Evolutionary conservation across 2,797 vertebrate genomes (phyloP), one percentile per base, ranked within the genome.

Genomic region (Helicolenus hilgendorfi): DNA sequence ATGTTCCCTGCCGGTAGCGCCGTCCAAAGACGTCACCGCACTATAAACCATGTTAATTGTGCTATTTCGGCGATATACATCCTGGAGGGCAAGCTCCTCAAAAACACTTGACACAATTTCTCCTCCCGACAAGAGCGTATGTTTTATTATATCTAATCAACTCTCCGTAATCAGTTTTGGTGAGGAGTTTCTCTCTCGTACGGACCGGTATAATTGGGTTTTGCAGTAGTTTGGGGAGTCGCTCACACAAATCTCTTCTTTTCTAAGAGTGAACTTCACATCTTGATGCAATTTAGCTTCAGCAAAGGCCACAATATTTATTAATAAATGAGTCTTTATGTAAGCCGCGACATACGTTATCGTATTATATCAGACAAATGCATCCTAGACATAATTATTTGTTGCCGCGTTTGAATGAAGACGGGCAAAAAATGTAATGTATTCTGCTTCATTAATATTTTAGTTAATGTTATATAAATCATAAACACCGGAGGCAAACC

Each of bases 1-100:
- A 26, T 86, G 85, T 79, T 94, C 71, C 31, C 77, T 68, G 85
- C 89, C 71, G 4, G 84, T 13, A 79, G 88, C 81, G 58, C 33
- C 0, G 2, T 87, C 72, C 10, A 15, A 45, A 81, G 27, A 91
- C 71, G 31, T 87, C 82, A 77, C 77, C 27, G 60, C 35, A 83
- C 14, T 7, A 41, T 20, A 45, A 91, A 84, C 49, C 59, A n/a
- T 59, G n/a, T 69, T 62, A 69, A 83, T 80, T 87, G 56, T 81
- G 55, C 81, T 80, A 20, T 80, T 75, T 85, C 72, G 45, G 56
- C 0, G 0, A 53, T 27, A 45, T 41, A 55, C 4, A n/a, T 70
- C 13, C 60, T 29, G 20, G 29, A 82, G 27, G 4, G 27, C 53
- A 75, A 75, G 26, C 36, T 62, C 75, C 7, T 63, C n/a, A 71